Percentiles rank a stretch among this genome's conserved stretches.
phyloP scores from a whole-genome alignment of 2,113 vertebrate genomes.

The Microcebus griseorufus region DNA sequence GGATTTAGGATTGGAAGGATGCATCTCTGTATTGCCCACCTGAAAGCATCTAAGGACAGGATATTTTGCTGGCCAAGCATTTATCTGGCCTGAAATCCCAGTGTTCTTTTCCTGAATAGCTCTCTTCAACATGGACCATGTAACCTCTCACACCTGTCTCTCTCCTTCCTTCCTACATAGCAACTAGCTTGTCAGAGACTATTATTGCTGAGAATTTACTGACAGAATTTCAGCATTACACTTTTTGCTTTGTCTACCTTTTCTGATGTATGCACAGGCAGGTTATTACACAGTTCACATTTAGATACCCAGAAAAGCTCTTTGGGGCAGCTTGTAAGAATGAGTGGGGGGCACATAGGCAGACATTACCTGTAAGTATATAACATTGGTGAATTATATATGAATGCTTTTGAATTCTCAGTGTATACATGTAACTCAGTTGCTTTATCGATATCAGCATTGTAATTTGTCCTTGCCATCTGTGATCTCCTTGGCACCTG shows the following conservation, averaged over 20 bases:
- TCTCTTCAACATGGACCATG: not conserved
- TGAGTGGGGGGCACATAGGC: not conserved
- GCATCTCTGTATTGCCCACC: not conserved
- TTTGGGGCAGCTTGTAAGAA: not conserved
- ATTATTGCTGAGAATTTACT: not conserved
- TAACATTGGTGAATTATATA: not conserved
- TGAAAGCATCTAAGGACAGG: not conserved
- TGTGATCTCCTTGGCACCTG: not conserved
- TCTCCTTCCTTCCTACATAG: not conserved
- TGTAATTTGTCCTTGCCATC: not conserved
- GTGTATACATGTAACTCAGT: not conserved
- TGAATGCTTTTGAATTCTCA: not conserved
- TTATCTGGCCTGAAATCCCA: not conserved
- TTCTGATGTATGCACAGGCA: not conserved
- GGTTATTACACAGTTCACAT: not conserved
- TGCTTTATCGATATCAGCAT: not conserved
- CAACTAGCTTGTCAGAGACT: not conserved
- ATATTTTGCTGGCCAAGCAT: not conserved
- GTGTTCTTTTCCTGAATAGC: not conserved
- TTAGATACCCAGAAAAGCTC: not conserved
- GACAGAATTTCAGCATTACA: not conserved
- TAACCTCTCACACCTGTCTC: not conserved
- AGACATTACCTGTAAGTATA: not conserved
- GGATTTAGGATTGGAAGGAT: not conserved
- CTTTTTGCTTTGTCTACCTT: constrained; percentile 21